phyloP scores from a whole-genome alignment of 2,888 invertebrate genomes.

The Idaea straminata region DNA sequence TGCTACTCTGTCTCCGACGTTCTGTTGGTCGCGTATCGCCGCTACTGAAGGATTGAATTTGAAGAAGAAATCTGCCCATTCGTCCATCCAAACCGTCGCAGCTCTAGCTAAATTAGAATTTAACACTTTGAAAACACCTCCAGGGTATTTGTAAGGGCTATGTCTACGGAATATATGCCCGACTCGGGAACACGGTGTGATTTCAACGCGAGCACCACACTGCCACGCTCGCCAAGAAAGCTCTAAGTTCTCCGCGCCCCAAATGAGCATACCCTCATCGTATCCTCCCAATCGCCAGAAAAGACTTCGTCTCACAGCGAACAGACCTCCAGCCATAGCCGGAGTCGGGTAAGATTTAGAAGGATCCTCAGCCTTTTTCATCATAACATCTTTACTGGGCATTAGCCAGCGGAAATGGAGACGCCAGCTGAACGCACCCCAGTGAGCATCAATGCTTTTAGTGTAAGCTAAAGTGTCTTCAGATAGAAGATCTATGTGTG shows the following conservation, averaged over 20 bases:
- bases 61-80: constrained; percentile 96
- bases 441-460: constrained; percentile 96
- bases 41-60: constrained; percentile 89
- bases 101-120: constrained; percentile 95
- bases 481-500: constrained; percentile 86
- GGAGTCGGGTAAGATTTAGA: constrained; percentile 89
- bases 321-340: constrained; percentile 97
- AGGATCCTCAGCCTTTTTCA: constrained; percentile 81
- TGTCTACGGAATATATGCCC: constrained; percentile 95
- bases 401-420: constrained; percentile 94
- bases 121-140: constrained; percentile 93
- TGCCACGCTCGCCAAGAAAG: constrained; percentile 98
- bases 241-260: constrained; percentile 99
- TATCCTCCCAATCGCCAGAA: constrained; percentile 92
- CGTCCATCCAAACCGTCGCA: constrained; percentile 98
- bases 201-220: constrained; percentile 94
- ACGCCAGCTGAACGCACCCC: constrained; percentile 99
- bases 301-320: constrained; percentile 90
- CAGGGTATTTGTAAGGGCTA: constrained; percentile 97
- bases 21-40: constrained; percentile 79
- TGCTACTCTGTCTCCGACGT: constrained; percentile 82
- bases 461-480: constrained; percentile 98
- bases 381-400: constrained; percentile 83
- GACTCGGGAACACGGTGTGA: constrained; percentile 95
- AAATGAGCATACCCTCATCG: constrained; percentile 89